Base-by-base conservation (phyloP, 2,888 invertebrate genomes). In the Apomyelois bistriatella region DNA sequence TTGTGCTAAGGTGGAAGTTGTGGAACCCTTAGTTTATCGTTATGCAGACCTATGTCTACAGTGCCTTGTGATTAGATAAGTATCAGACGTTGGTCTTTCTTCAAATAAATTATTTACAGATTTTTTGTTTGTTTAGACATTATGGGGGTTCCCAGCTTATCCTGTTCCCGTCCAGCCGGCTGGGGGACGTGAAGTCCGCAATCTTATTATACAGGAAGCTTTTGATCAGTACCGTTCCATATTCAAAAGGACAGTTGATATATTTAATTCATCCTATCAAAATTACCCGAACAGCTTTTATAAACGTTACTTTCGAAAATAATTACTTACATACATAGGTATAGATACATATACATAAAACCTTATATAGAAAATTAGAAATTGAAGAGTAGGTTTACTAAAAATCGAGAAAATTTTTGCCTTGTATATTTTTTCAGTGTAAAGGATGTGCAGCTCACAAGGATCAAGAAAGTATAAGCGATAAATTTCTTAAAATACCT, bases 341-440 rank as follows among this genome's bases (percentile, higher is more conserved):
- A n/a, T n/a, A n/a, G n/a, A n/a, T n/a, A n/a, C n/a, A n/a, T n/a
- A n/a, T n/a, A n/a, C n/a, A n/a, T n/a, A 22, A 32, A 32, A 32
- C 32, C 63, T 16, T 40, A 4, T n/a, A n/a, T n/a, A n/a, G n/a
- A n/a, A n/a, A n/a, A n/a, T n/a, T n/a, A n/a, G n/a, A n/a, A n/a
- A n/a, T n/a, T n/a, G n/a, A n/a, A n/a, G n/a, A n/a, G n/a, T n/a
- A n/a, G n/a, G n/a, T n/a, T n/a, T n/a, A n/a, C n/a, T n/a, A n/a
- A n/a, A n/a, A n/a, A n/a, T n/a, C n/a, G n/a, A n/a, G n/a, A n/a
- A n/a, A n/a, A n/a, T n/a, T n/a, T n/a, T n/a, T n/a, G n/a, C n/a
- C n/a, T n/a, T n/a, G n/a, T n/a, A n/a, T n/a, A n/a, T 37, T 66
- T 67, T 84, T 83, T 59, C 82, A 85, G 85, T 85, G 85, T 65